A percentile compares a stretch with the other conserved stretches of the same genome.
phyloP scores from a whole-genome alignment of 2,797 vertebrate species.

The Oophaga sylvatica region DNA sequence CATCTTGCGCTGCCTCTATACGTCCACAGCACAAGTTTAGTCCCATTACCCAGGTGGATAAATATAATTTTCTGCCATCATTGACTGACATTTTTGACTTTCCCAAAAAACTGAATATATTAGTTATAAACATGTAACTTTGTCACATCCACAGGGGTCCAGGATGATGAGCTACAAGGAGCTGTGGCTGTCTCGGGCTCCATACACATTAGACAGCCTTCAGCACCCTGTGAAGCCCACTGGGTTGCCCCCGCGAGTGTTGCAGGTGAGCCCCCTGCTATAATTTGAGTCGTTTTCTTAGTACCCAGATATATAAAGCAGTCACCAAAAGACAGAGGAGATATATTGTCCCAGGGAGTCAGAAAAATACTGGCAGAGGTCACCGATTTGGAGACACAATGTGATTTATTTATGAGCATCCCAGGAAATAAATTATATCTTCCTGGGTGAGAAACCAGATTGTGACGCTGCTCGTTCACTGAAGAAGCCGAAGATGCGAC shows the following conservation, averaged over 20 bases:
- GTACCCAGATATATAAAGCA: conserved; percentile 20
- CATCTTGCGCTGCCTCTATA: too few species aligned
- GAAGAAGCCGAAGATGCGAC: neutral
- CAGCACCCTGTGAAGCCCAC: neutral
- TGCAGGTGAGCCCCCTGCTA: neutral
- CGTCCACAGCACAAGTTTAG: too few species aligned
- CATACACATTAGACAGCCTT: neutral
- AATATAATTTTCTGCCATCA: too few species aligned
- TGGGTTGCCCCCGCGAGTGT: neutral
- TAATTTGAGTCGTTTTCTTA: conserved; percentile 5
- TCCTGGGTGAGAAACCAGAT: neutral
- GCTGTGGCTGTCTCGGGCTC: neutral
- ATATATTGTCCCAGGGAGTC: conserved; percentile 30
- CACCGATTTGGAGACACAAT: conserved; percentile 15
- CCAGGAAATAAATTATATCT: conserved; percentile 24
- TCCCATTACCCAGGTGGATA: too few species aligned
- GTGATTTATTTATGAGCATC: conserved; percentile 32
- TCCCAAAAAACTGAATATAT: too few species aligned
- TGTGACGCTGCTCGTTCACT: neutral
- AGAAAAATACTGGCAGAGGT: conserved; percentile 24
- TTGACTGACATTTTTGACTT: too few species aligned
- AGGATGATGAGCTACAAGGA: neutral
- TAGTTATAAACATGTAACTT: neutral
- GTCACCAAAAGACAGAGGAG: neutral
- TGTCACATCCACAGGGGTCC: neutral